A percentile compares a stretch with the other conserved stretches of the same genome.
phyloP scores from a whole-genome alignment of 1,140 invertebrate genomes.

The Drosophila saltans region DNA sequence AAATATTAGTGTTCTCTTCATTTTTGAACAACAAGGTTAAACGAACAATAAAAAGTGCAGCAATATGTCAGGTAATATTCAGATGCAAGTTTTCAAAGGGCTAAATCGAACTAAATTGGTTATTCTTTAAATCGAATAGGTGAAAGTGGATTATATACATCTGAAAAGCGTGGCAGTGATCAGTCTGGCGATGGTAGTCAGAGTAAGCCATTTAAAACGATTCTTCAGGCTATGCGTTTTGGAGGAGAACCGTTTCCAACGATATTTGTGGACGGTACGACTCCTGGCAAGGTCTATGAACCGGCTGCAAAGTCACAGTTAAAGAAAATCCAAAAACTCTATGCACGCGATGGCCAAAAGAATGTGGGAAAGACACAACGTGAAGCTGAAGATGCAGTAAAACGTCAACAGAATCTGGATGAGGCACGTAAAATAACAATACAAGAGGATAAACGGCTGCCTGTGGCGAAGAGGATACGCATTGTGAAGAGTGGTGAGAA shows the following conservation, averaged over 20 bases:
- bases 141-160: constrained; percentile 85
- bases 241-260: constrained; percentile 94
- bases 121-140: not conserved
- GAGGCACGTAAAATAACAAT: constrained; percentile 95
- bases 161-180: constrained; percentile 93
- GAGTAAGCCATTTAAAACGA: constrained; percentile 95
- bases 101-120: not conserved
- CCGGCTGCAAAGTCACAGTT: constrained; percentile 95
- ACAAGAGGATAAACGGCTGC: constrained; percentile 90
- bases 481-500: constrained; percentile 88
- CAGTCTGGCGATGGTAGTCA: constrained; percentile 93
- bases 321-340: constrained; percentile 97
- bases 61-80: not conserved
- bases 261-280: constrained; percentile 95
- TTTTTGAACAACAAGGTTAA: not conserved
- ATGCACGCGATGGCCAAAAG: constrained; percentile 92
- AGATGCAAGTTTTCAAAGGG: not conserved
- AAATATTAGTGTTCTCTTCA: not conserved
- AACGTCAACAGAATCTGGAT: constrained; percentile 94
- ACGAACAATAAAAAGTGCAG: not conserved
- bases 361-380: constrained; percentile 90
- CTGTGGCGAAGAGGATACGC: constrained; percentile 90
- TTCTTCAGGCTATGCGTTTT: constrained; percentile 93
- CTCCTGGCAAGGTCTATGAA: constrained; percentile 89
- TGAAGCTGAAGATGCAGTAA: constrained; percentile 92